Evolutionary conservation across 2,113 vertebrate species (phyloP).

Genomic region (Sylvia atricapilla): DNA sequence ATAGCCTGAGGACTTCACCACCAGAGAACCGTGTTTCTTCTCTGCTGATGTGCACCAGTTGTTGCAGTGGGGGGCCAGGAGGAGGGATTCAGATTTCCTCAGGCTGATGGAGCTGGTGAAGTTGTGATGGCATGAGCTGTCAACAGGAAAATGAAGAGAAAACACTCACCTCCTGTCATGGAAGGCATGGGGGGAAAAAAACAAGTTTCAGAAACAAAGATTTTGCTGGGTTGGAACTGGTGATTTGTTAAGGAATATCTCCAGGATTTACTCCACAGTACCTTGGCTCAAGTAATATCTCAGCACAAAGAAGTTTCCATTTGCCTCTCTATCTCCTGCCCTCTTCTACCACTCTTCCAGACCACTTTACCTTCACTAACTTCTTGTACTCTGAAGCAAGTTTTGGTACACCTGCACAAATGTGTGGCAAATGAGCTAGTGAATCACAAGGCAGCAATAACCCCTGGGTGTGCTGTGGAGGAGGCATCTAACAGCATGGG

Average conservation of each 20-base stretch:
- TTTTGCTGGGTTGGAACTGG: neutral
- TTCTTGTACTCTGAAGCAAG: neutral
- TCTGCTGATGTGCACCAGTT: neutral
- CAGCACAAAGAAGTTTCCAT: neutral
- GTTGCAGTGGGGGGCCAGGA: neutral
- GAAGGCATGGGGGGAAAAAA: neutral
- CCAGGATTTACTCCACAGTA: neutral
- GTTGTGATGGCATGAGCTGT: neutral
- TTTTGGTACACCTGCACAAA: neutral
- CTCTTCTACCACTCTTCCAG: neutral
- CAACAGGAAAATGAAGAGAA: neutral
- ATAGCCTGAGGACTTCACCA: neutral
- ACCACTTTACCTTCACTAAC: neutral
- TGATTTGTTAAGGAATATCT: neutral
- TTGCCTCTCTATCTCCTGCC: neutral
- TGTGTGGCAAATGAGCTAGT: neutral
- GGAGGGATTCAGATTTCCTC: neutral
- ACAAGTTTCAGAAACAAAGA: neutral
- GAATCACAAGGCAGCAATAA: neutral
- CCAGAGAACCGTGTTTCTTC: accelerated
- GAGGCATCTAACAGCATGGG: neutral
- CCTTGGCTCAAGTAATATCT: neutral
- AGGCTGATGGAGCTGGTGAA: neutral
- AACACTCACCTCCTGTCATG: neutral
- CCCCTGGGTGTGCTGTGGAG: neutral